Conservation (phyloP, 2,888 invertebrate species). For the Fragum sueziense region DNA sequence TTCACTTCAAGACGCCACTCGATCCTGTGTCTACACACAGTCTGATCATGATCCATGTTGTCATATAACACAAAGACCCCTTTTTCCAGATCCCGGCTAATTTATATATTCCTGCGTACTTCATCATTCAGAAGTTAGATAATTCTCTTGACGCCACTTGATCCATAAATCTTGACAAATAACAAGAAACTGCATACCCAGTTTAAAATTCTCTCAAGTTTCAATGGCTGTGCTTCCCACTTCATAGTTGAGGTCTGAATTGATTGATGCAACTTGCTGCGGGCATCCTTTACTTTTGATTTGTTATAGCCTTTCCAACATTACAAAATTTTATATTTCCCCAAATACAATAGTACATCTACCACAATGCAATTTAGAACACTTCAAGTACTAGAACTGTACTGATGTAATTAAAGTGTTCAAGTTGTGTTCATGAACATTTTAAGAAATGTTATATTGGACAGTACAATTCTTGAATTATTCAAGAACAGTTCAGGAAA, state of each 20-base stretch:
- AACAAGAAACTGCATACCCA: slow-evolving; percentile 32
- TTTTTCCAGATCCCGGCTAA: too few relatives aligned
- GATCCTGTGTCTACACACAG: too few relatives aligned
- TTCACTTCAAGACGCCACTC: too few relatives aligned
- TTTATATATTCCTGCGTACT: slow-evolving; percentile 34
- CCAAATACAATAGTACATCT: not conserved
- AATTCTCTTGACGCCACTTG: slow-evolving; percentile 32
- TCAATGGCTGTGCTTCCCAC: not conserved
- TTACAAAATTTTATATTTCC: not conserved
- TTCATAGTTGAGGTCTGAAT: not conserved
- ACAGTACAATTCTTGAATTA: too few relatives aligned
- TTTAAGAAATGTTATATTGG: too few relatives aligned
- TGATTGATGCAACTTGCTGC: not conserved
- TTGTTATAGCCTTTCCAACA: not conserved
- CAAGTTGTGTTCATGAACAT: too few relatives aligned
- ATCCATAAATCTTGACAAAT: slow-evolving; percentile 33
- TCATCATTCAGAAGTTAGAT: slow-evolving; percentile 18
- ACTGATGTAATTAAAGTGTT: too few relatives aligned
- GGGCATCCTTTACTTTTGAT: not conserved
- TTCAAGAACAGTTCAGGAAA: too few relatives aligned
- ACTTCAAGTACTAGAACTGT: too few relatives aligned
- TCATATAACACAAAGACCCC: too few relatives aligned
- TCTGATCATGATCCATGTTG: too few relatives aligned
- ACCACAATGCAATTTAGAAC: too few relatives aligned
- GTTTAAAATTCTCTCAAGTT: slow-evolving; percentile 25